These are phyloP conservation scores for Gavia stellata DNA, from an alignment of 2,113 vertebrate species.

Conservation along the genomic window DNA sequence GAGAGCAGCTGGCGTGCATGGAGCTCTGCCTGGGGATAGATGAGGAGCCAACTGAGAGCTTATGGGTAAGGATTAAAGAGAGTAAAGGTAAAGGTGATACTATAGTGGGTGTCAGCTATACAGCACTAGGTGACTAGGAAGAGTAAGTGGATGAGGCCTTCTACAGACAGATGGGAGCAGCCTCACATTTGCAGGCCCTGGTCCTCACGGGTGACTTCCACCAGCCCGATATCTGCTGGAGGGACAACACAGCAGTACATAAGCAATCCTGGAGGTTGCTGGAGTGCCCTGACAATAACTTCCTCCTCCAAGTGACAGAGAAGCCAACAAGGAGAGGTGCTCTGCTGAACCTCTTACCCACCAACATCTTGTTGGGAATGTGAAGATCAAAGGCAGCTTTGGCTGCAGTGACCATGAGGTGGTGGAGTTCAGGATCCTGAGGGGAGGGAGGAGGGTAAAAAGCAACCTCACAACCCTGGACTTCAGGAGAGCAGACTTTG, in stretches of 20 bases:
- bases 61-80: neutral
- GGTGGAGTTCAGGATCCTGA: neutral
- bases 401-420: neutral
- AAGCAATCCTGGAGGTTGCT: neutral
- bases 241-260: neutral
- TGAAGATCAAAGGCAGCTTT: neutral
- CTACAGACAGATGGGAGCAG: neutral
- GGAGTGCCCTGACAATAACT: neutral
- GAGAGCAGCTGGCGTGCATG: neutral
- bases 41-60: neutral
- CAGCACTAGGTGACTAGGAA: neutral
- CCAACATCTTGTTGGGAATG: neutral
- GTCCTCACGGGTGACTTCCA: neutral
- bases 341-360: neutral
- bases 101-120: neutral
- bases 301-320: neutral
- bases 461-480: neutral
- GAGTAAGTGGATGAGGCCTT: neutral
- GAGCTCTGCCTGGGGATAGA: neutral
- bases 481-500: neutral
- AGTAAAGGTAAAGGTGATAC: neutral
- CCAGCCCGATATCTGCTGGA: neutral
- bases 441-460: neutral
- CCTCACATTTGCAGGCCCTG: neutral
- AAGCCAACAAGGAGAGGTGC: neutral